These are phyloP conservation scores for Rhopalosiphum padi DNA, from an alignment of 1,140 invertebrate genomes.

Conservation along the genomic window DNA sequence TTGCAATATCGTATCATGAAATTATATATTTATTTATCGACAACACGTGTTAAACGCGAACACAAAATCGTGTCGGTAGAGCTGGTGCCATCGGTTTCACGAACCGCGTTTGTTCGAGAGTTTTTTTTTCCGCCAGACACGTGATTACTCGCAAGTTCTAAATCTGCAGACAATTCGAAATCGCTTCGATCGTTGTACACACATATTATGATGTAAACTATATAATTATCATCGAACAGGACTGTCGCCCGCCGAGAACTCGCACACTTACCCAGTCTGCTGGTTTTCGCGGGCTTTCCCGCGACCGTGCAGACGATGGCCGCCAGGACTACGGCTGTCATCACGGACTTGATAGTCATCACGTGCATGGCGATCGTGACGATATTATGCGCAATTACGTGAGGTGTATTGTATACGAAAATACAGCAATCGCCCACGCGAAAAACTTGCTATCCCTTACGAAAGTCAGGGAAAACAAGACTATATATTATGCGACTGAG, in stretches of 20 bases:
- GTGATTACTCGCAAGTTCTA: not conserved
- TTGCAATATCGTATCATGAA: not conserved
- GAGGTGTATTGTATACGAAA: not conserved
- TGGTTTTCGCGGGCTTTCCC: conserved; percentile 38
- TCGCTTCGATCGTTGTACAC: no score
- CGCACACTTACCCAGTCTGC: conserved; percentile 22
- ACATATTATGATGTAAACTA: no score
- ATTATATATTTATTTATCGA: no score
- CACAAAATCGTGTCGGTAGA: not conserved
- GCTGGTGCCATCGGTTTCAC: not conserved
- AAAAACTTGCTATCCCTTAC: not conserved
- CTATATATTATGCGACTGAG: not conserved
- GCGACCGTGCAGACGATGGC: not conserved
- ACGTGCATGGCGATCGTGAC: not conserved
- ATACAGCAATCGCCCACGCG: not conserved
- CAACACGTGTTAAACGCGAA: no score
- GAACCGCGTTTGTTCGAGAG: not conserved
- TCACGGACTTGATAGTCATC: not conserved
- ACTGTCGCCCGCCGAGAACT: no score
- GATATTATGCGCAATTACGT: not conserved
- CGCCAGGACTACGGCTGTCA: not conserved
- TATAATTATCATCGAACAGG: no score
- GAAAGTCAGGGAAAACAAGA: not conserved
- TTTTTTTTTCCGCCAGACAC: not conserved
- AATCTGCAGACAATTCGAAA: not conserved